Evolutionary conservation across 2,888 invertebrate genomes (phyloP).

Genomic region (Zygothrica quintamaculata): DNA sequence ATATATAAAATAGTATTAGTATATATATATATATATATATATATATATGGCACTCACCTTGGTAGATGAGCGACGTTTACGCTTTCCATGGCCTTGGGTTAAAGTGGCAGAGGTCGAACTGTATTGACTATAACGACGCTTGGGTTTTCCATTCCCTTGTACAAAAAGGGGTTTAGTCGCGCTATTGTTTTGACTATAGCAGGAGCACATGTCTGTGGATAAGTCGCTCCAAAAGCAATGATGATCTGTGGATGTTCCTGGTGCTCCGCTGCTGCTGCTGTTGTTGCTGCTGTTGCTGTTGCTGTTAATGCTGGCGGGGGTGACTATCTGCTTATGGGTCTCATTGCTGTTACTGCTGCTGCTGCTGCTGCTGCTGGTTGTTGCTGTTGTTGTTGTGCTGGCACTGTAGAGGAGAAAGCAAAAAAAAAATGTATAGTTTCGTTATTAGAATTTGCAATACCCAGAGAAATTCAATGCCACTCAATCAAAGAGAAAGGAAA

Average conservation of each 20-base stretch:
- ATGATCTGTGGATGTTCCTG: conserved; percentile 21
- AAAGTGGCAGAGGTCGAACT: conserved; percentile 17
- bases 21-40: too few relatives aligned
- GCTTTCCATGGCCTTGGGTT: conserved; percentile 32
- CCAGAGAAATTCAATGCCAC: conserved; percentile 43
- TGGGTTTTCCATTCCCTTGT: too few relatives aligned
- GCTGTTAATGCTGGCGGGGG: conserved; percentile 37
- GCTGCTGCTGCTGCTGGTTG: conserved; percentile 33
- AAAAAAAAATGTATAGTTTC: conserved; percentile 10
- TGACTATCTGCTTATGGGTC: conserved; percentile 43
- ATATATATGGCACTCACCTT: conserved; percentile 48
- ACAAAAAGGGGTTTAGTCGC: background rate
- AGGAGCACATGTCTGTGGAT: conserved; percentile 38
- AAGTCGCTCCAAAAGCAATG: conserved; percentile 5
- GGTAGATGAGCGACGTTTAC: conserved; percentile 35
- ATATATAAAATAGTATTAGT: too few relatives aligned
- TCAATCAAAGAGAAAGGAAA: conserved; percentile 33
- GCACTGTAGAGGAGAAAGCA: conserved; percentile 46
- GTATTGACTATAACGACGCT: conserved; percentile 32
- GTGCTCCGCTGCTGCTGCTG: conserved; percentile 28
- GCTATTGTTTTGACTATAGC: conserved; percentile 32
- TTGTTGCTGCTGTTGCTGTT: conserved; percentile 21
- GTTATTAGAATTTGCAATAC: conserved; percentile 19
- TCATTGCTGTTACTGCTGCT: conserved; percentile 43
- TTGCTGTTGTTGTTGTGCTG: conserved; percentile 42